These are phyloP conservation scores for Machimus rusticus DNA, from an alignment of 2,888 invertebrate genomes.

Conservation along the genomic window DNA sequence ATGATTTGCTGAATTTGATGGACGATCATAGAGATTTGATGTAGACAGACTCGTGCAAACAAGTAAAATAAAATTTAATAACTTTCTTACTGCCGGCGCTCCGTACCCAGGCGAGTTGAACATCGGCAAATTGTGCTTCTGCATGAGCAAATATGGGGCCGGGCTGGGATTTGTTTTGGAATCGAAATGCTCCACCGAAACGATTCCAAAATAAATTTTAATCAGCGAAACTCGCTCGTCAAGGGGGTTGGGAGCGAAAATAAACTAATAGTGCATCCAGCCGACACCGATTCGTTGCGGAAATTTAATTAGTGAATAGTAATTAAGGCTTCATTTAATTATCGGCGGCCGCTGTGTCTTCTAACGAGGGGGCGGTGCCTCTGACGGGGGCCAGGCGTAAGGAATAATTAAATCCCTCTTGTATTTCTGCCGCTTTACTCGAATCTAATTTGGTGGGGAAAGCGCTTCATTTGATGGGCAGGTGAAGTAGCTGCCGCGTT, in stretches of 20 bases:
- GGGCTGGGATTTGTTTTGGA: not conserved
- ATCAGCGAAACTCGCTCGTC: not conserved
- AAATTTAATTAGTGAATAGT: not conserved
- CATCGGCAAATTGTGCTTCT: not conserved
- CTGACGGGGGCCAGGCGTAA: not conserved
- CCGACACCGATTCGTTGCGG: not conserved
- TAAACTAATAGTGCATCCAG: not conserved
- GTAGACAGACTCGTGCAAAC: not conserved
- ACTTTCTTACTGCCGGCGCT: not conserved
- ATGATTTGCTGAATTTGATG: not conserved
- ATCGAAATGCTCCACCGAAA: not conserved
- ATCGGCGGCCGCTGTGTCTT: not conserved
- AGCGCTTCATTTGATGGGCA: not conserved
- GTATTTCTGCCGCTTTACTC: not conserved
- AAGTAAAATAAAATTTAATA: not conserved
- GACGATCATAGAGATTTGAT: not conserved
- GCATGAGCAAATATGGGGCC: not conserved
- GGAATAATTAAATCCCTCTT: not conserved
- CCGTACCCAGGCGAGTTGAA: not conserved
- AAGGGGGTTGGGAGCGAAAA: not conserved
- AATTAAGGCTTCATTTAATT: not conserved
- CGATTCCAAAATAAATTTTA: not conserved
- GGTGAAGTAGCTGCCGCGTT: not conserved
- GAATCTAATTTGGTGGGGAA: not conserved
- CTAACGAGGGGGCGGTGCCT: not conserved